Evolutionary conservation across 2,113 vertebrate genomes (phyloP), one percentile per base, ranked within the genome.

Genomic region (Dicaeum eximium): DNA sequence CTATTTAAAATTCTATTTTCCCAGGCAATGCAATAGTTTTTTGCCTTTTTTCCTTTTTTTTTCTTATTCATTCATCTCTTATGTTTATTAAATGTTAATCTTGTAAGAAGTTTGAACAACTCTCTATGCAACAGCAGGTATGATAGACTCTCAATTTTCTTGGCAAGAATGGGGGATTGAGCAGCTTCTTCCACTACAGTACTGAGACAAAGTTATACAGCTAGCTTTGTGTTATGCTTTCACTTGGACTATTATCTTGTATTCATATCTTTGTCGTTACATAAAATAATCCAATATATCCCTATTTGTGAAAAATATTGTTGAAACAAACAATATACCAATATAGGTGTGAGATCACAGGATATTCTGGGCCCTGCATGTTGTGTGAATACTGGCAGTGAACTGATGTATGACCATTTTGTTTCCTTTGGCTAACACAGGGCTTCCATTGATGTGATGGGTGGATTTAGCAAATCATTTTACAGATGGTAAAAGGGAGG

Each of bases 401-500:
- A 70, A 47, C 40, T 66, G 60, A 53, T 69, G 53, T 25, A 70
- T 13, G 60, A 38, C 23, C 24, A 45, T 67, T 90, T 88, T 78
- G 14, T 82, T 83, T 75, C 80, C 48, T 72, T 69, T 83, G 33
- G 12, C 80, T 95, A 61, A 69, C 42, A 57, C 6, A n/a, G 31
- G 77, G 25, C 30, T 37, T 82, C n/a, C 8, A 31, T 18, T 58
- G 27, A 88, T 35, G 31, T 72, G n/a, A 53, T 67, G 35, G 31
- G 58, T 62, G 40, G 69, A 80, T 85, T 60, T 57, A 94, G 50
- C 14, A 69, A 88, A 85, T 66, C 10, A 19, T 75, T 69, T 86
- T 62, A 96, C 47, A 91, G 81, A 90, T 85, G 87, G 47, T 71
- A 47, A 88, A 88, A 90, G 50, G n/a, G 57, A 89, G 60, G 4